A percentile compares a stretch with the other conserved stretches of the same genome.
Evolutionary conservation across 2,113 vertebrate genomes (phyloP).

Genomic region (Mustela nigripes): DNA sequence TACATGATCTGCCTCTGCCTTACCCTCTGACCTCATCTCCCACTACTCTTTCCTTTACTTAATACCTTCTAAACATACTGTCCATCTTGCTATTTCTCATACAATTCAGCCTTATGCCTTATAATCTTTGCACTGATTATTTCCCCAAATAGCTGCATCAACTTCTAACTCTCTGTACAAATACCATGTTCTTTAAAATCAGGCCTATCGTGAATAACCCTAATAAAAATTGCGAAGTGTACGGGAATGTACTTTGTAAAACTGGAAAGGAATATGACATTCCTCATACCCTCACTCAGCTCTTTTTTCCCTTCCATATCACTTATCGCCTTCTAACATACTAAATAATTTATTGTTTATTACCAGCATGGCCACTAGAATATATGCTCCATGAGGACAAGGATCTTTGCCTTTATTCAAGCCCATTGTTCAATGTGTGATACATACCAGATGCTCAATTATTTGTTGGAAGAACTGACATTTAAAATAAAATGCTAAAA

Average conservation of each 20-base stretch:
- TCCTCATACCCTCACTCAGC: background rate
- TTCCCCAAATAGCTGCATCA: background rate
- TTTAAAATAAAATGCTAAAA: slow-evolving; percentile 4
- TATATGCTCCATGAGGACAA: background rate
- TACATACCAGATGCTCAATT: background rate
- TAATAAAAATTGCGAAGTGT: background rate
- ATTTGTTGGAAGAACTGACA: background rate
- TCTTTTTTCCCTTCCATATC: background rate
- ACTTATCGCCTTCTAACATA: background rate
- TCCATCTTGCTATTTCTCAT: background rate
- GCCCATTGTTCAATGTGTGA: background rate
- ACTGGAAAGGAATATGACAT: background rate
- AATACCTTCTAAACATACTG: background rate
- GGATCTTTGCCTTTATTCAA: background rate
- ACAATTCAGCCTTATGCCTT: background rate
- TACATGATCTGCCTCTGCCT: background rate
- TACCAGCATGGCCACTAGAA: background rate
- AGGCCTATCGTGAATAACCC: background rate
- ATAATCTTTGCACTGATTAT: background rate
- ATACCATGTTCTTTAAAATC: background rate
- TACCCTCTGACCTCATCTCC: background rate
- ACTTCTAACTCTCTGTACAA: background rate
- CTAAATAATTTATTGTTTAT: background rate
- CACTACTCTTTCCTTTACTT: background rate
- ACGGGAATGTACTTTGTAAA: background rate